These are phyloP conservation scores for Apamea crenata DNA, from an alignment of 2,888 invertebrate species.

Conservation along the genomic window DNA sequence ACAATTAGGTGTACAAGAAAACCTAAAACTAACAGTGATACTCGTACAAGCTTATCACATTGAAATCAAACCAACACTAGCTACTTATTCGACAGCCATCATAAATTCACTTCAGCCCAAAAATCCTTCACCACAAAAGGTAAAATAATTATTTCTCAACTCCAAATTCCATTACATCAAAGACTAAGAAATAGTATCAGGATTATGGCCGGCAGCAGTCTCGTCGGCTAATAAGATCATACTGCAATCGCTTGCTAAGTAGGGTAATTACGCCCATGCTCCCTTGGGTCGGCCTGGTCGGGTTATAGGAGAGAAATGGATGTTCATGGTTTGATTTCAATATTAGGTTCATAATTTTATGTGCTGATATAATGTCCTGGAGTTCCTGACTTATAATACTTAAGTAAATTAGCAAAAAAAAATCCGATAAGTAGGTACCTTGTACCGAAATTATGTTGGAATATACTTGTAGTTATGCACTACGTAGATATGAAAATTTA, in stretches of 20 bases:
- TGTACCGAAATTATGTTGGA: neutral
- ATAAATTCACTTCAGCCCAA: neutral
- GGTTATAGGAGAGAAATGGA: conserved; percentile 38
- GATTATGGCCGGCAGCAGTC: conserved; percentile 40
- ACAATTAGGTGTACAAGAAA: neutral
- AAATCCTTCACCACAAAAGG: neutral
- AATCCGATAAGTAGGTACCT: neutral
- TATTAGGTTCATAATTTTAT: conserved; percentile 26
- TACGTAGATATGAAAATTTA: neutral
- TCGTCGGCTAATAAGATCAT: conserved; percentile 55
- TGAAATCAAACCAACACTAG: neutral
- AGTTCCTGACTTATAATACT: neutral
- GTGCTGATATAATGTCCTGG: neutral
- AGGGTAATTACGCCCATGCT: conserved; percentile 49
- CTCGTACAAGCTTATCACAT: neutral
- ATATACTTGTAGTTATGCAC: no score
- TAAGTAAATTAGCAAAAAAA: neutral
- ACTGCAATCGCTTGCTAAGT: conserved; percentile 60
- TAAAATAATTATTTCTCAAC: conserved; percentile 19
- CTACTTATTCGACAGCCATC: neutral
- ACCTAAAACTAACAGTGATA: neutral
- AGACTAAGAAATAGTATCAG: conserved; percentile 52
- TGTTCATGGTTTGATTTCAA: conserved; percentile 38
- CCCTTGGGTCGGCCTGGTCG: conserved; percentile 41
- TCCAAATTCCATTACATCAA: conserved; percentile 28